These are phyloP conservation scores for Ovis canadensis DNA, from an alignment of 2,113 vertebrate species.

Conservation along the genomic window DNA sequence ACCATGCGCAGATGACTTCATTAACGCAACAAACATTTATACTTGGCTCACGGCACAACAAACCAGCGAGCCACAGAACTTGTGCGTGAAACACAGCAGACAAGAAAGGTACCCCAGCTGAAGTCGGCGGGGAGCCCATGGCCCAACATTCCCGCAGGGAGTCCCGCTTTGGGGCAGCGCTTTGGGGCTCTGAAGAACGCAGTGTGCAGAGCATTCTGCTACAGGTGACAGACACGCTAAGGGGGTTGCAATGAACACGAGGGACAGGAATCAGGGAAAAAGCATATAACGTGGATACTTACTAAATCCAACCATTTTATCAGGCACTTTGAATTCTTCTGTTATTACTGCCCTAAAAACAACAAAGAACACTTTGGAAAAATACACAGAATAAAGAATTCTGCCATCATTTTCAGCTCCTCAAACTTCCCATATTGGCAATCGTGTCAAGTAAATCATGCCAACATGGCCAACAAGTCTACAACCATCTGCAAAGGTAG, in stretches of 20 bases:
- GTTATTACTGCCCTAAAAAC: constrained; percentile 93
- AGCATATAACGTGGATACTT: constrained; percentile 80
- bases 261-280: neutral
- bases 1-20: neutral
- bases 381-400: constrained; percentile 16
- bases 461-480: neutral
- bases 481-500: neutral
- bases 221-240: neutral
- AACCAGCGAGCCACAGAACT: rapidly evolving
- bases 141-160: neutral
- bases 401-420: neutral
- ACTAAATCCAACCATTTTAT: constrained; percentile 99
- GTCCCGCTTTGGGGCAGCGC: neutral
- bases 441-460: neutral
- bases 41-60: neutral
- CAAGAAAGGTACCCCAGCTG: neutral
- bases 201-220: too few species aligned
- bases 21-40: neutral
- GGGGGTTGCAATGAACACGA: neutral
- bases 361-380: constrained; percentile 44
- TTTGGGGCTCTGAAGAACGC: neutral
- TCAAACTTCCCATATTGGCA: neutral
- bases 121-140: rapidly evolving
- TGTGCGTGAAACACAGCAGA: rapidly evolving
- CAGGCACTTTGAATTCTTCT: constrained; percentile 99